Percentiles rank a stretch among this genome's conserved stretches.
Evolutionary conservation across 2,113 vertebrate species (phyloP).

Genomic region (Aspidoscelis tigris): DNA sequence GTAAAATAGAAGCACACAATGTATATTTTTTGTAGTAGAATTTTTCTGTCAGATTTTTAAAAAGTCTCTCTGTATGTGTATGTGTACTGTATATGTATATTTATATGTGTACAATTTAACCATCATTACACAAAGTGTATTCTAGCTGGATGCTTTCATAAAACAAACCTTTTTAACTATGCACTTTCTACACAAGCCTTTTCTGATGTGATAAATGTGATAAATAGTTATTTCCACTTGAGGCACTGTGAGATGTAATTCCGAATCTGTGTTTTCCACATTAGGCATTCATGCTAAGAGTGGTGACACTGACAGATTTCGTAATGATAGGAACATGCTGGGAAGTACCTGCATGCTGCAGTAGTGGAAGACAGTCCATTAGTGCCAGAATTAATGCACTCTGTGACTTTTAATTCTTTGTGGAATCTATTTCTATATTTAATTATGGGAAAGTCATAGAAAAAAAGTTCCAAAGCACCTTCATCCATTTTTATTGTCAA

Average conservation of each 20-base stretch:
- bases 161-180: constrained; percentile 14
- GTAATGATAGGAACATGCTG: constrained; percentile 62
- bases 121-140: neutral
- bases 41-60: too few species aligned
- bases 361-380: constrained; percentile 76
- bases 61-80: neutral
- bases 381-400: constrained; percentile 80
- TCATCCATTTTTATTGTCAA: constrained; percentile 89
- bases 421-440: constrained; percentile 86
- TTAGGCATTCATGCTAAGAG: constrained; percentile 44
- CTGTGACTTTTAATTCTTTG: constrained; percentile 79
- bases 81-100: too few species aligned
- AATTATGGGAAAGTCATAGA: constrained; percentile 82
- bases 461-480: constrained; percentile 78
- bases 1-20: neutral
- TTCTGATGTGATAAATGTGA: constrained; percentile 40
- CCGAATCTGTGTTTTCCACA: constrained; percentile 51
- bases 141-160: constrained; percentile 13
- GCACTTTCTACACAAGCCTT: constrained; percentile 16
- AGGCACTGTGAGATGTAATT: constrained; percentile 35
- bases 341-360: constrained; percentile 70
- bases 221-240: constrained; percentile 22
- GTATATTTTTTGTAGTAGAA: neutral
- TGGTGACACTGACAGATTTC: constrained; percentile 67
- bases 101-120: neutral